Base-by-base conservation (phyloP, 2,888 invertebrate species). In the Didymodactylos carnosus region DNA sequence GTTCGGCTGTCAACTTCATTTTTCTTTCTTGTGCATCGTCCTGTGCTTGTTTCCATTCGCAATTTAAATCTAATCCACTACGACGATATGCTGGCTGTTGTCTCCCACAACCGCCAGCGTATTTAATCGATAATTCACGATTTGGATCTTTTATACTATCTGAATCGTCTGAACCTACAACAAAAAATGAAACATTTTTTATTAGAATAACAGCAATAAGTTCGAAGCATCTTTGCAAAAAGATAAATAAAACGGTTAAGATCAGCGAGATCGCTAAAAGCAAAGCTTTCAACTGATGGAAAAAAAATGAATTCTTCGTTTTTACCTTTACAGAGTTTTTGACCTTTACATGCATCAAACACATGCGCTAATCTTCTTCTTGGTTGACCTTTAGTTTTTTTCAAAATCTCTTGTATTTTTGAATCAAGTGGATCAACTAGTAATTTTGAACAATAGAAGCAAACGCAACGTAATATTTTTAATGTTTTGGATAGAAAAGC, bases 401-500 rank as follows among this genome's bases (percentile, higher is more conserved):
- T 88, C 0, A 98, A 88, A 75, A 97, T 89, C 85, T 94, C 94
- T 85, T 91, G 90, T 75, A 94, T 91, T 85, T 92, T 92, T 77
- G 92, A 90, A 85, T 91, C 90, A 79, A 89, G 91, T 51, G 93
- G 91, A 80, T 91, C 94, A 75, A 97, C 92, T 77, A 98, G 87
- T 79, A 99, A 86, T 83, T 94, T 95, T 69, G 97, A 97, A 84
- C 98, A 99, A 83, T 93, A 97, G 84, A 95, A 98, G 83, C 98
- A 98, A 29, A 98, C 95, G 84, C 98, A 98, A 84, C 98, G 87
- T n/a, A 99, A 85, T 76, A 94, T 88, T 85, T 98, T 99, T 77
- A 98, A 92, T 0, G 91, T 91, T 85, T 98, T 98, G 43, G 93
- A 92, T 72, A 99, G 87, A 81, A 97, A 99, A 46, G 95, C 97